Evolutionary conservation across 2,797 vertebrate genomes (phyloP), one percentile per base, ranked within the genome.

Genomic region (Eulemur coronatus): DNA sequence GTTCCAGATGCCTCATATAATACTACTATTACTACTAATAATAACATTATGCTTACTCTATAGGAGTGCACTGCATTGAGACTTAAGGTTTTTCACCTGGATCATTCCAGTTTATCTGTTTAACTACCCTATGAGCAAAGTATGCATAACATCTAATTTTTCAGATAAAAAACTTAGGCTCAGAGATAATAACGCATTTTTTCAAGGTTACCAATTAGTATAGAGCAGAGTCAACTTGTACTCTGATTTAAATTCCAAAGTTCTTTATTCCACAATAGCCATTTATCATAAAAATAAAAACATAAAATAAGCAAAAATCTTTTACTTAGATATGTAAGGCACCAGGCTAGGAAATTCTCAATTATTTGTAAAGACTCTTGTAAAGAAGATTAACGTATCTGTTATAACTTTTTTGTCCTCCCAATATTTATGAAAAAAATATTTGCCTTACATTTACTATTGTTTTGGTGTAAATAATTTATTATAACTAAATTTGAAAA

Each of bases 401-500:
- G 33, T 78, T 15, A 52, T 14, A 35, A 26, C 3, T 7, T 24
- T 78, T 7, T 55, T 78, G 50, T 35, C 50, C 12, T 55, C 22
- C 22, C 35, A 11, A 28, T 79, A 38, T 59, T 79, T 80, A 30
- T 11, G 24, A n/a, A 38, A 50, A 50, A 59, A 38, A 59, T 30
- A 41, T 80, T 59, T 80, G 14, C 24, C 52, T 80, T 80, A 57
- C 38, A 57, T 57, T 26, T 79, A 28, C 22, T 79, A 24, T 28
- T 28, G 14, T 26, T 57, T 24, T 30, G 67, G 70, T 46, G 26
- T 94, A 89, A 59, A 82, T 79, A 91, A 28, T 67, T 84, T 50
- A 61, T 87, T 89, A 88, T 1, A 76, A 73, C 88, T 93, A 78
- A 33, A 84, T 96, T 72, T 93, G 18, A 96, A 84, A 95, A 97